Conservation (phyloP, 2,113 vertebrate genomes). For the Onychostoma macrolepis region DNA sequence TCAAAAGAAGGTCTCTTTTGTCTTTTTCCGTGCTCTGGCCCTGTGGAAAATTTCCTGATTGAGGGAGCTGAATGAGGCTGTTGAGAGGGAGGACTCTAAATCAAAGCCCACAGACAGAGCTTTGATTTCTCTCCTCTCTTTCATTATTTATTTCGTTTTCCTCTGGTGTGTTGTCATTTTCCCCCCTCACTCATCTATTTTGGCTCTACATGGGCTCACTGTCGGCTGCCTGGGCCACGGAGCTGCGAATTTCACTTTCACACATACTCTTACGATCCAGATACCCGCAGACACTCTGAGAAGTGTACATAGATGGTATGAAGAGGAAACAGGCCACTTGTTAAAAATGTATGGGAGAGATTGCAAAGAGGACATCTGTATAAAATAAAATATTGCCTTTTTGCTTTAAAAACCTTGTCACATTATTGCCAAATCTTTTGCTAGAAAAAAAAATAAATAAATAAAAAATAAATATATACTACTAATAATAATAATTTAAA, state of each 20-base stretch:
- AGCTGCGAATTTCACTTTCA: conserved; percentile 23
- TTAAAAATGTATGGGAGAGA: neutral
- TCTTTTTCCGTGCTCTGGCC: conserved; percentile 41
- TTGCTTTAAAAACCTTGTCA: neutral
- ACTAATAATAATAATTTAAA: no score
- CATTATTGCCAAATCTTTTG: neutral
- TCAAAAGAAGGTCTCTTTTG: conserved; percentile 42
- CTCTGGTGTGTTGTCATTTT: conserved; percentile 45
- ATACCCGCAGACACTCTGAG: neutral
- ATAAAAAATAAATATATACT: neutral
- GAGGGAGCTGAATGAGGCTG: conserved; percentile 62
- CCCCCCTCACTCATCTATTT: conserved; percentile 41
- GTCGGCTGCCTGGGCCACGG: conserved; percentile 2
- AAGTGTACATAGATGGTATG: neutral
- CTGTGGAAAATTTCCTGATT: conserved; percentile 65
- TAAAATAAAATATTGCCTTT: neutral
- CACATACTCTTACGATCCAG: neutral
- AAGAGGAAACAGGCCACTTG: neutral
- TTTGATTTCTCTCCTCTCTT: conserved; percentile 66
- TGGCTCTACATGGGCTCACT: conserved; percentile 7
- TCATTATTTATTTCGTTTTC: conserved; percentile 45
- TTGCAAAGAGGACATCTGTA: neutral
- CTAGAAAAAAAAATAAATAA: neutral
- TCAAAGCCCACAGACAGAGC: conserved; percentile 67
- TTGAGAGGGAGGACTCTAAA: conserved; percentile 55